These are phyloP conservation scores for Polyommatus iphigenia DNA, from an alignment of 2,888 invertebrate species.

Conservation along the genomic window DNA sequence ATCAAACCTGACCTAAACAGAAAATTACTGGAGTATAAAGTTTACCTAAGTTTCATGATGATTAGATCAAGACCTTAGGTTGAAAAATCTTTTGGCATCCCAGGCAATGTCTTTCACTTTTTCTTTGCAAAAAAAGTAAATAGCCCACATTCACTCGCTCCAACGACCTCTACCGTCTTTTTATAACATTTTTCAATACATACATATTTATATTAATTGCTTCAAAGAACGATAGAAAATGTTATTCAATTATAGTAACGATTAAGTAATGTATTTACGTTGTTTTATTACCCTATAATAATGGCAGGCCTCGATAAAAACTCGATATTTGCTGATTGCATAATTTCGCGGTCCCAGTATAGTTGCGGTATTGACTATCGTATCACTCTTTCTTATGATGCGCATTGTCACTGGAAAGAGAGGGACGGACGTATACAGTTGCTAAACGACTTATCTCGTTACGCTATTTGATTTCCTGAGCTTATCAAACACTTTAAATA, in stretches of 20 bases:
- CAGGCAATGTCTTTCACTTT: background rate
- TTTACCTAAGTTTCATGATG: no score
- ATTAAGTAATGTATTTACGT: conserved; percentile 28
- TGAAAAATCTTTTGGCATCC: background rate
- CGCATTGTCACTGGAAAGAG: background rate
- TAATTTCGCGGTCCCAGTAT: conserved; percentile 44
- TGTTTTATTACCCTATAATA: conserved; percentile 36
- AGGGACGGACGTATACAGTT: conserved; percentile 12
- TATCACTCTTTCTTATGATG: conserved; percentile 10
- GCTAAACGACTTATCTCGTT: conserved; percentile 23
- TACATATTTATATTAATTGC: conserved; percentile 12
- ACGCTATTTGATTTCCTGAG: conserved; percentile 27
- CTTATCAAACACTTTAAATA: conserved; percentile 17
- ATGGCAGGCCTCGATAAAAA: conserved; percentile 49
- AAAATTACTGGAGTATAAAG: no score
- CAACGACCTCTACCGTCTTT: background rate
- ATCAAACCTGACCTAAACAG: no score
- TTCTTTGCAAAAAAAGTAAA: background rate
- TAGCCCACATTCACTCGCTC: background rate
- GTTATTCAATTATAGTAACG: conserved; percentile 28
- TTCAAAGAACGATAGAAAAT: conserved; percentile 25
- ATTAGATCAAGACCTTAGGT: no score
- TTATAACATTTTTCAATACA: conserved; percentile 1
- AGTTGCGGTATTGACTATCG: conserved; percentile 17
- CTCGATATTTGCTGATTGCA: conserved; percentile 48